phyloP scores from a whole-genome alignment of 2,113 vertebrate species.

The Pholis gunnellus region DNA sequence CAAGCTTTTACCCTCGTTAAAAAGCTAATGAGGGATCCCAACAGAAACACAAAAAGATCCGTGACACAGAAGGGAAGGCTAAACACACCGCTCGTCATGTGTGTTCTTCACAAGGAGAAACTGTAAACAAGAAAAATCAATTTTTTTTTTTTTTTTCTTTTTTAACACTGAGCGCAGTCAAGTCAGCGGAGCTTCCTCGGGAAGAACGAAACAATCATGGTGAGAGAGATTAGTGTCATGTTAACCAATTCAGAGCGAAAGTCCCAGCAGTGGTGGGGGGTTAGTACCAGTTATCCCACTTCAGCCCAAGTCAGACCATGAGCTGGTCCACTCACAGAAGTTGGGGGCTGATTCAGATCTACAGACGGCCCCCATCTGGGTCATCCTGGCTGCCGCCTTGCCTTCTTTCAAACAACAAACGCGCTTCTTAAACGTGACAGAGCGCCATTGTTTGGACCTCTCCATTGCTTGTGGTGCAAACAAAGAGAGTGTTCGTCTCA shows the following conservation, averaged over 20 bases:
- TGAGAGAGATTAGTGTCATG: slow-evolving; percentile 59
- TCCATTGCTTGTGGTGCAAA: slow-evolving; percentile 66
- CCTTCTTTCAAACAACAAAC: slow-evolving; percentile 28
- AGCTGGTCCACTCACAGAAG: slow-evolving; percentile 78
- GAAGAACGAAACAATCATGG: slow-evolving; percentile 33
- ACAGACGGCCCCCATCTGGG: slow-evolving; percentile 42
- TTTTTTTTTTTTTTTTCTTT: background rate
- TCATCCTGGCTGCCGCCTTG: slow-evolving; percentile 14
- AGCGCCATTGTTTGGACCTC: slow-evolving; percentile 17
- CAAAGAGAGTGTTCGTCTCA: slow-evolving; percentile 51
- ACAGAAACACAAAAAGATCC: slow-evolving; percentile 38
- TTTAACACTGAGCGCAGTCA: slow-evolving; percentile 12
- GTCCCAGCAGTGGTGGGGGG: slow-evolving; percentile 47
- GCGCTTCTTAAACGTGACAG: slow-evolving; percentile 50
- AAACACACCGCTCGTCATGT: slow-evolving; percentile 17
- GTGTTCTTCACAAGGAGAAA: slow-evolving; percentile 37
- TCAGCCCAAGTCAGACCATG: slow-evolving; percentile 58
- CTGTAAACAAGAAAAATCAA: slow-evolving; percentile 64
- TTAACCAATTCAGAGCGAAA: slow-evolving; percentile 45
- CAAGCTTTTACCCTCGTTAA: slow-evolving; percentile 40
- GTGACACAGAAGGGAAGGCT: slow-evolving; percentile 12
- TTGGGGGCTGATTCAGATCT: slow-evolving; percentile 62
- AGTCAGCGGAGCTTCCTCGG: slow-evolving; percentile 38
- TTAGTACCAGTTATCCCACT: slow-evolving; percentile 73
- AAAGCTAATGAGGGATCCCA: slow-evolving; percentile 42